Conservation (phyloP, 1,140 invertebrate genomes). For the Radopholus similis region DNA sequence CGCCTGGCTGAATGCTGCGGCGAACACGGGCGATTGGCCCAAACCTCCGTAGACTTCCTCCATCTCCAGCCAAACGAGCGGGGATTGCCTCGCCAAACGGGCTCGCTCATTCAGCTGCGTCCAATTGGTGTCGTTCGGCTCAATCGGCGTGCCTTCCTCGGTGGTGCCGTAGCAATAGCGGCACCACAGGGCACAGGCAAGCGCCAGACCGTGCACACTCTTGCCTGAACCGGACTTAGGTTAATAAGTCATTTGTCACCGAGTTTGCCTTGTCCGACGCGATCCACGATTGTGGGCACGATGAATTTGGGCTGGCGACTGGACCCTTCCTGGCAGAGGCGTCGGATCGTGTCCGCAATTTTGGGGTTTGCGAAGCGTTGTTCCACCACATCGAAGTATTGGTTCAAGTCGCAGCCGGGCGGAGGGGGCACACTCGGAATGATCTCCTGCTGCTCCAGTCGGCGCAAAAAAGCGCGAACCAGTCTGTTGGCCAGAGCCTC, state of each 20-base stretch:
- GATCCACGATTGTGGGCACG: background rate
- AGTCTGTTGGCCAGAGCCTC: background rate
- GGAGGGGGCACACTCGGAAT: background rate
- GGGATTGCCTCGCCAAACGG: background rate
- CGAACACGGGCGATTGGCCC: background rate
- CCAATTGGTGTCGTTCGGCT: background rate
- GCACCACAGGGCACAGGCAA: background rate
- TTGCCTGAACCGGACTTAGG: background rate
- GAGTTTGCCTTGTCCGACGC: background rate
- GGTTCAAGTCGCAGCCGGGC: background rate
- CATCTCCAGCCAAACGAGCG: background rate
- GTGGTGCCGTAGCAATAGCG: background rate
- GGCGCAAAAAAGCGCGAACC: background rate
- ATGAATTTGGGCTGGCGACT: conserved; percentile 2
- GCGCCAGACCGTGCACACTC: too few species aligned
- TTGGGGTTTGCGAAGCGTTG: background rate
- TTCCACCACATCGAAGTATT: background rate
- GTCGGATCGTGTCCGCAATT: background rate
- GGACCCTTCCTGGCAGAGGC: background rate
- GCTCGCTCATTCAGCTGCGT: background rate
- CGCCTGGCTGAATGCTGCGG: too few species aligned
- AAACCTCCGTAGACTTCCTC: background rate
- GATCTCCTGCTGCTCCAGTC: background rate
- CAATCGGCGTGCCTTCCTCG: background rate
- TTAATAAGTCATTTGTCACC: background rate